Conservation (phyloP, 1,140 invertebrate species). For the Sycobia sp. region DNA sequence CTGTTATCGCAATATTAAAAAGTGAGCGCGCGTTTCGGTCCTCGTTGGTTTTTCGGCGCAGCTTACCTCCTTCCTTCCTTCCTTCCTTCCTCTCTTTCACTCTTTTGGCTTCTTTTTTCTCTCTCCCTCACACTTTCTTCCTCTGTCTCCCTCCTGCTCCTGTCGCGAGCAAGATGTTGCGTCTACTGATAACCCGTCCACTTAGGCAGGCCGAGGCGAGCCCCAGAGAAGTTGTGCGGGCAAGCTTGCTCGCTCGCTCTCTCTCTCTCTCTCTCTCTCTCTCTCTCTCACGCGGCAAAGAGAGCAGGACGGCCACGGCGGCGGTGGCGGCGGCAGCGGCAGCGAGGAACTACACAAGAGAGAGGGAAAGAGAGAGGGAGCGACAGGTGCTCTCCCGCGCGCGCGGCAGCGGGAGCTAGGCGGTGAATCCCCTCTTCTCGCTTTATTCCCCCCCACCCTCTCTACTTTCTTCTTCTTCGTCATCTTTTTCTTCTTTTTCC, state of each 20-base stretch:
- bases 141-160: slow-evolving; percentile 2
- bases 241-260: not conserved
- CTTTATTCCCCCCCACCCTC: not conserved
- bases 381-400: slow-evolving; percentile 54
- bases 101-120: too few relatives aligned
- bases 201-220: slow-evolving; percentile 55
- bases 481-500: not conserved
- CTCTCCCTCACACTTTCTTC: not conserved
- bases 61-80: too few relatives aligned
- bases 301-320: slow-evolving; percentile 8
- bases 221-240: slow-evolving; percentile 38
- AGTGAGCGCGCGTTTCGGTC: too few relatives aligned
- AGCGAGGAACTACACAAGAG: too few relatives aligned
- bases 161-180: slow-evolving; percentile 58
- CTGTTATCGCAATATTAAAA: too few relatives aligned
- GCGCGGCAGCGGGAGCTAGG: slow-evolving; percentile 48
- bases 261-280: slow-evolving; percentile 13
- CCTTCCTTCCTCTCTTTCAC: too few relatives aligned
- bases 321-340: not conserved
- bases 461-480: not conserved
- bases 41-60: too few relatives aligned
- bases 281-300: not conserved
- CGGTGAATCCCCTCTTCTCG: slow-evolving; percentile 42
- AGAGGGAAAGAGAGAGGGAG: slow-evolving; percentile 28
- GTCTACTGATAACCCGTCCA: slow-evolving; percentile 61